Conservation (phyloP, 1,140 invertebrate species). For the Lepidurus arcticus region DNA sequence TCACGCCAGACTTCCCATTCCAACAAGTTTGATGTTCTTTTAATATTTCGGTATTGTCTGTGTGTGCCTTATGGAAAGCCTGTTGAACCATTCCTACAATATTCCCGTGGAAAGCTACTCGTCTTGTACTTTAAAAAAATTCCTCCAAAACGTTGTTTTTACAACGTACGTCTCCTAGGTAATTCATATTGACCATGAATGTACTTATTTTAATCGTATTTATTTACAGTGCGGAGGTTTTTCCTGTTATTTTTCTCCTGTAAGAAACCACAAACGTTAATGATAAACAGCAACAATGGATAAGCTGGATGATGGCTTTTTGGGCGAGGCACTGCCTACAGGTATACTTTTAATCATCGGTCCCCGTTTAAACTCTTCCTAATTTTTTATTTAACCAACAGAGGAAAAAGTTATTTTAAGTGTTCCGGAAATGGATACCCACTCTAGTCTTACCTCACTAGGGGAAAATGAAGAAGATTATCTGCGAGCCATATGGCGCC, state of each 20-base stretch:
- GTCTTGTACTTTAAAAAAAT: background rate
- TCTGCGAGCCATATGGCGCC: constrained; percentile 53
- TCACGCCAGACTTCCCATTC: no score
- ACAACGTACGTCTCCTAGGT: background rate
- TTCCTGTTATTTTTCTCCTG: no score
- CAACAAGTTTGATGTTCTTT: no score
- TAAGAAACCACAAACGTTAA: no score
- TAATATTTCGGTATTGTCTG: background rate
- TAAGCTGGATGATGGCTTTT: background rate
- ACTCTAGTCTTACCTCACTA: constrained; percentile 25
- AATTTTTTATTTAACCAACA: background rate
- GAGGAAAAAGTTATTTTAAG: background rate
- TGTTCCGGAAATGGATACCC: background rate
- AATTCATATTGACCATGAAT: background rate
- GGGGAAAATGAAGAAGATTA: constrained; percentile 44
- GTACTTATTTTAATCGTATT: no score
- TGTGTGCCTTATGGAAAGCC: constrained; percentile 15
- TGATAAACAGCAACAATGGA: background rate
- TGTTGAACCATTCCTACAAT: background rate
- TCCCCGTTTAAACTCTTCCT: background rate
- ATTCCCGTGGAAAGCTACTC: background rate
- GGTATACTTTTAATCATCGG: background rate
- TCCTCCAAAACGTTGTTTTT: background rate
- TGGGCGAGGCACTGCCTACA: background rate
- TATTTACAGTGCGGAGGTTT: no score